Conservation (phyloP, 2,113 vertebrate species). For the Mastomys natalensis region DNA sequence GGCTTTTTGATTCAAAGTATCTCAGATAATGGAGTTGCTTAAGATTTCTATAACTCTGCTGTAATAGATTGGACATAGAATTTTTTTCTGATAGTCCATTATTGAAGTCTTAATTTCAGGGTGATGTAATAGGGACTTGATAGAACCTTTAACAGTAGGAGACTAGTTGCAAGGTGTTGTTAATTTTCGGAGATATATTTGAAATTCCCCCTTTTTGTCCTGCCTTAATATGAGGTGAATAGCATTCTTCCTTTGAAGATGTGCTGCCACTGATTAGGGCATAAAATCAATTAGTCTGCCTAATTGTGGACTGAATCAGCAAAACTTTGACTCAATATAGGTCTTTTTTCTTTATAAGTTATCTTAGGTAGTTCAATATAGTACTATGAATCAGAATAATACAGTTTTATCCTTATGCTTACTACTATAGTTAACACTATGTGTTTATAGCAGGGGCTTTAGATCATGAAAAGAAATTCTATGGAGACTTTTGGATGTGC, state of each 20-base stretch:
- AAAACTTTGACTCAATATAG: neutral
- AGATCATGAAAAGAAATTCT: neutral
- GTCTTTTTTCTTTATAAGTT: neutral
- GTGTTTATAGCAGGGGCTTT: neutral
- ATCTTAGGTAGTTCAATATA: neutral
- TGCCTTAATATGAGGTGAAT: accelerated
- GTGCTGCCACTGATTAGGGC: accelerated
- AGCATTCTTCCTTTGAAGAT: neutral
- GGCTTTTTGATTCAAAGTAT: neutral
- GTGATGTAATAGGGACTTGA: accelerated
- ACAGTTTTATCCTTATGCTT: neutral
- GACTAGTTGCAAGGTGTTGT: neutral
- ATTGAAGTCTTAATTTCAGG: neutral
- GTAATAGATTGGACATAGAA: neutral
- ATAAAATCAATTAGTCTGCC: neutral
- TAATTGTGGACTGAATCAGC: neutral
- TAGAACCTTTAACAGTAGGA: neutral
- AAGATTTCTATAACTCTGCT: neutral
- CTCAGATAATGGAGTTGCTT: neutral
- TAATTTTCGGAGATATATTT: too few relatives aligned
- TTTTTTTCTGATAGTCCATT: too few relatives aligned
- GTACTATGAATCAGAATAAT: neutral
- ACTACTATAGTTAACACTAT: neutral
- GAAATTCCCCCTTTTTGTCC: accelerated
- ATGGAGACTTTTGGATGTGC: accelerated